Conservation (phyloP, 2,113 vertebrate species). For the Agapornis roseicollis region DNA sequence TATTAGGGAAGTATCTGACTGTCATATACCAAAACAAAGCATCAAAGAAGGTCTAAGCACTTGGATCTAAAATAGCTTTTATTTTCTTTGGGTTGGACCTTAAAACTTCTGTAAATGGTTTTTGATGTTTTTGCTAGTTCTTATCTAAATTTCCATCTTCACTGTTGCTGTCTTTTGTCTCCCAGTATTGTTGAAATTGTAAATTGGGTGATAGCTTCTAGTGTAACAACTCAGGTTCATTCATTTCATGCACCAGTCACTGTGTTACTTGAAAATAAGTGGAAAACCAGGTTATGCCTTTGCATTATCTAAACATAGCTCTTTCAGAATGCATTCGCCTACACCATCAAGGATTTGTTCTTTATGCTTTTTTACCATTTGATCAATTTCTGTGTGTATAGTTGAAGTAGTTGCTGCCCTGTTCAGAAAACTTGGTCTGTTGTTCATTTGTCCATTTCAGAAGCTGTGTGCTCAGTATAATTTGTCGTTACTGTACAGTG, state of each 20-base stretch:
- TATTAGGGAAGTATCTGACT: neutral
- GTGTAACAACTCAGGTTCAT: neutral
- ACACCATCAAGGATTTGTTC: neutral
- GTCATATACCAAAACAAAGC: neutral
- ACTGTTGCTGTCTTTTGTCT: neutral
- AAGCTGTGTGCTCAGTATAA: neutral
- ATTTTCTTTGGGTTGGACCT: neutral
- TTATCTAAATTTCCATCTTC: neutral
- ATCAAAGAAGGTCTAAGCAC: neutral
- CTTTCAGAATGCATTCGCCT: neutral
- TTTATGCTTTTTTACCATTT: neutral
- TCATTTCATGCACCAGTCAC: constrained; percentile 7
- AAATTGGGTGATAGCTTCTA: neutral
- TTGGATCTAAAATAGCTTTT: neutral
- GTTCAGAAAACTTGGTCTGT: neutral
- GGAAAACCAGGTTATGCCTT: neutral
- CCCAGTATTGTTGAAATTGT: neutral
- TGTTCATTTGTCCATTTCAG: neutral
- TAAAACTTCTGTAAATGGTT: neutral
- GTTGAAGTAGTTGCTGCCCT: neutral
- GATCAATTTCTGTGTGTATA: neutral
- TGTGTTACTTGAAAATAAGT: neutral
- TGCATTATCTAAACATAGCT: neutral
- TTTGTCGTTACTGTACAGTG: neutral
- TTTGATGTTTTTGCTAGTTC: neutral